Evolutionary conservation across 1,140 invertebrate genomes (phyloP).

Genomic region (Ruditapes philippinarum): DNA sequence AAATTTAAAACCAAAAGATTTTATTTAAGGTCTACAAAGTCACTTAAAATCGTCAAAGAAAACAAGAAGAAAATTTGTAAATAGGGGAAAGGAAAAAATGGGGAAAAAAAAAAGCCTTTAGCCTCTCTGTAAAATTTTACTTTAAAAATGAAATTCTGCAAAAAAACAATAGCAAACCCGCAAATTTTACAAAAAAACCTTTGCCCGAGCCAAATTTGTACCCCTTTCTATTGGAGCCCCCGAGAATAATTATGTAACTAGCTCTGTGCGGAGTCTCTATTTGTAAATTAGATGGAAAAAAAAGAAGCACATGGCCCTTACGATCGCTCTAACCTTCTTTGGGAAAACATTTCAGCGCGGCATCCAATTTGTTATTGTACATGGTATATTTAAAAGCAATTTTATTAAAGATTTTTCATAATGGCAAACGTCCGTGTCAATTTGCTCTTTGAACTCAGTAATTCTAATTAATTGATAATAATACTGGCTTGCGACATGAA

Average conservation of each 20-base stretch:
- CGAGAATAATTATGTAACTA: conserved; percentile 12
- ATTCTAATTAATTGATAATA: conserved; percentile 31
- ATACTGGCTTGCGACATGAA: conserved; percentile 18
- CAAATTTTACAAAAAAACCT: background rate
- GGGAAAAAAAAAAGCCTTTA: too few relatives aligned
- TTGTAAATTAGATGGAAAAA: conserved; percentile 30
- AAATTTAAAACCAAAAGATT: too few relatives aligned
- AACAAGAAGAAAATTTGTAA: too few relatives aligned
- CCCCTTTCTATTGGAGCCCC: background rate
- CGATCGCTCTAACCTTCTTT: background rate
- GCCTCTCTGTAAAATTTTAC: too few relatives aligned
- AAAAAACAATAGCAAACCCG: conserved; percentile 11
- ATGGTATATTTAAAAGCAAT: background rate
- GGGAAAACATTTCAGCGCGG: background rate
- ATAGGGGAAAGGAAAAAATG: too few relatives aligned
- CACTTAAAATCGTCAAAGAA: too few relatives aligned
- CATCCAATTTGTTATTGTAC: conserved; percentile 22
- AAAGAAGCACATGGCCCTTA: conserved; percentile 27
- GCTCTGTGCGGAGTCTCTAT: conserved; percentile 1
- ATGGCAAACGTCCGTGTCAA: background rate
- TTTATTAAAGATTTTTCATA: conserved; percentile 1
- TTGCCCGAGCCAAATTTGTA: background rate
- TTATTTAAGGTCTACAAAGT: too few relatives aligned
- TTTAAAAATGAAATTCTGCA: background rate
- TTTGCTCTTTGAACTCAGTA: conserved; percentile 16